Evolutionary conservation across 2,888 invertebrate species (phyloP).

Genomic region (Neoscelio sp.): DNA sequence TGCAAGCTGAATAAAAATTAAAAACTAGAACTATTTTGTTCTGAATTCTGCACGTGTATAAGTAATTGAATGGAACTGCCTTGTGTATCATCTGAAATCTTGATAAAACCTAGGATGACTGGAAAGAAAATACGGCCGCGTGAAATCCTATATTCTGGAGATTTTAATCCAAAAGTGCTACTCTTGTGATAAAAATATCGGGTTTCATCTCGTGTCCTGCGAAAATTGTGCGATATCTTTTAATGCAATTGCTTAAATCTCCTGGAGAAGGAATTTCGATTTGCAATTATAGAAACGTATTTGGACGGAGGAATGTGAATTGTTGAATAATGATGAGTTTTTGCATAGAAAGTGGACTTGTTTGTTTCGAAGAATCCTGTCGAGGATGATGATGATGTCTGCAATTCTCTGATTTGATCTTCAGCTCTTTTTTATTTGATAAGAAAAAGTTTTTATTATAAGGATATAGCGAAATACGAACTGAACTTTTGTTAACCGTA

Average conservation of each 20-base stretch:
- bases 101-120: constrained; percentile 40
- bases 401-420: too few relatives aligned
- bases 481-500: too few relatives aligned
- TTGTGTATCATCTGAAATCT: constrained; percentile 42
- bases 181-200: constrained; percentile 29
- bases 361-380: not conserved
- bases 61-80: constrained; percentile 50
- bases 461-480: too few relatives aligned
- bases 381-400: constrained; percentile 1
- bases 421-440: too few relatives aligned
- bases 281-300: constrained; percentile 34
- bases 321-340: constrained; percentile 20
- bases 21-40: constrained; percentile 8
- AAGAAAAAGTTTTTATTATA: too few relatives aligned
- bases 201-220: constrained; percentile 13
- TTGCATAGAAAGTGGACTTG: constrained; percentile 43
- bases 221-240: constrained; percentile 43
- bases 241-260: constrained; percentile 22
- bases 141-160: constrained; percentile 56
- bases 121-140: constrained; percentile 35
- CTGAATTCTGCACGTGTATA: constrained; percentile 25
- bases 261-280: constrained; percentile 6
- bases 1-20: constrained; percentile 9
- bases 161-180: constrained; percentile 56
- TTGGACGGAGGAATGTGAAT: too few relatives aligned